These are phyloP conservation scores for Mastigias papua DNA, from an alignment of 30 jellyfish, hydroid and myxozoan species.

Conservation along the genomic window DNA sequence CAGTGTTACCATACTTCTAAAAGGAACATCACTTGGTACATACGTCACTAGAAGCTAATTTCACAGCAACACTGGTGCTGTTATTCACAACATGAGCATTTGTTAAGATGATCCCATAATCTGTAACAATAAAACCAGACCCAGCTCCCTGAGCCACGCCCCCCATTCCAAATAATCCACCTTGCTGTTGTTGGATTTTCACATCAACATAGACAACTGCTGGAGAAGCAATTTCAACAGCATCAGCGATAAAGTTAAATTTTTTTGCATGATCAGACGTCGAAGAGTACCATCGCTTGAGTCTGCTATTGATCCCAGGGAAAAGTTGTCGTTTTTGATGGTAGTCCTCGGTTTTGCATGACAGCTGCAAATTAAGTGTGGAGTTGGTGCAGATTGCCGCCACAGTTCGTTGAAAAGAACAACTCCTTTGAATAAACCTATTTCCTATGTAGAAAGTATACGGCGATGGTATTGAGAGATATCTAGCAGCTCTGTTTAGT, in stretches of 20 bases:
- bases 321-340: background rate
- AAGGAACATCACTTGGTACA: conserved; percentile 1
- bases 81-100: conserved; percentile 78
- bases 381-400: background rate
- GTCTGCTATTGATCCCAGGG: background rate
- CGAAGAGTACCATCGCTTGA: conserved; percentile 26
- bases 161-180: conserved; percentile 56
- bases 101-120: conserved; percentile 76
- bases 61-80: conserved; percentile 54
- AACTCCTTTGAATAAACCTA: background rate
- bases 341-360: background rate
- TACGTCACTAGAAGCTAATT: conserved; percentile 78
- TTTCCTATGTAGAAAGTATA: background rate
- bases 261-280: conserved; percentile 53
- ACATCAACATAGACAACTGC: conserved; percentile 84
- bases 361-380: background rate
- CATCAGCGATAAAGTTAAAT: conserved; percentile 80
- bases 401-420: background rate
- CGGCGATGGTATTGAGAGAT: background rate
- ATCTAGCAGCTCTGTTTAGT: background rate
- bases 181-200: conserved; percentile 69
- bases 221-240: conserved; percentile 79
- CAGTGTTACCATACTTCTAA: too few species aligned
- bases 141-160: conserved; percentile 91
- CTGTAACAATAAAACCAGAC: conserved; percentile 79